Percentiles rank a stretch among this genome's conserved stretches.
phyloP scores from a whole-genome alignment of 2,113 vertebrate species.

The Pithys albifrons region DNA sequence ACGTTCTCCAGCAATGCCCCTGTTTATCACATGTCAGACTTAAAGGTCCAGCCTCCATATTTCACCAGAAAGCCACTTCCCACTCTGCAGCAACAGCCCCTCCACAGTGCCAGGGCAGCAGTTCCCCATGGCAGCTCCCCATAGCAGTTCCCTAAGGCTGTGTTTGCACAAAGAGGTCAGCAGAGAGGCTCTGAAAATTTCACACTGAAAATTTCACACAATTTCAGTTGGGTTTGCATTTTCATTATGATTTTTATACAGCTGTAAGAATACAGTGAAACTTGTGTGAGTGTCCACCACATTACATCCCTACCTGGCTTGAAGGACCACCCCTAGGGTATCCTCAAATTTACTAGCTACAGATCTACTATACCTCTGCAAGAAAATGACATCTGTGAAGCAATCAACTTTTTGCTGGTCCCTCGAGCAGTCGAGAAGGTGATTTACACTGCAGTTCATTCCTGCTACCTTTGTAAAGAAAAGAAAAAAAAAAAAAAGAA shows the following conservation, averaged over 20 bases:
- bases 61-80: background rate
- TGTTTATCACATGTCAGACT: background rate
- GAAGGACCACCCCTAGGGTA: background rate
- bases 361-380: background rate
- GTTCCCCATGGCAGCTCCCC: background rate
- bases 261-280: background rate
- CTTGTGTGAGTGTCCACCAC: background rate
- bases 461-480: background rate
- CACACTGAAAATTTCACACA: background rate
- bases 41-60: background rate
- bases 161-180: background rate
- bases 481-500: background rate
- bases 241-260: background rate
- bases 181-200: background rate
- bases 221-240: background rate
- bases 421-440: background rate
- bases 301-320: background rate
- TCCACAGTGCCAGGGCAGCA: accelerated
- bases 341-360: conserved; percentile 7
- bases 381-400: background rate
- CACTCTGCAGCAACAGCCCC: background rate
- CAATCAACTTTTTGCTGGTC: conserved; percentile 45
- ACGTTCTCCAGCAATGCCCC: background rate
- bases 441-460: background rate
- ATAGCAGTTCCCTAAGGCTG: background rate